phyloP scores from a whole-genome alignment of 2,113 vertebrate genomes.

The Conger conger region DNA sequence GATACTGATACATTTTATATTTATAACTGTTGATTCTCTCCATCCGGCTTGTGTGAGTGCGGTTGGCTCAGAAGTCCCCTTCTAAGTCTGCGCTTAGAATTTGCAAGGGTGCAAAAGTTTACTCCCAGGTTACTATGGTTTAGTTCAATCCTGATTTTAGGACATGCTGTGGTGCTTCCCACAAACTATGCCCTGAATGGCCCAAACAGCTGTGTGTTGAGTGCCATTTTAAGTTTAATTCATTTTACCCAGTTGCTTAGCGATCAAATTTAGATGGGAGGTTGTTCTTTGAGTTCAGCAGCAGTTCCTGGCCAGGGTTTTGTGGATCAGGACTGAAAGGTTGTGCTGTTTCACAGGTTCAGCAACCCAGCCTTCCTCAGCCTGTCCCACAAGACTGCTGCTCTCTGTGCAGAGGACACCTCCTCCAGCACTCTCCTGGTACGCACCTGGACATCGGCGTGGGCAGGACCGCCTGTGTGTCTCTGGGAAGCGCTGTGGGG shows the following conservation, averaged over 20 bases:
- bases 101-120: too few relatives aligned
- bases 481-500: neutral
- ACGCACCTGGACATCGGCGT: neutral
- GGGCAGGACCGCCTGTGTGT: neutral
- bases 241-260: neutral
- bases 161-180: too few relatives aligned
- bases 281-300: neutral
- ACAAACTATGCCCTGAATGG: neutral
- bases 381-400: neutral
- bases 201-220: neutral
- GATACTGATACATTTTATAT: neutral
- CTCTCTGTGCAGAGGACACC: too few relatives aligned
- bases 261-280: too few relatives aligned
- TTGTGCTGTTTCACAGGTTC: too few relatives aligned
- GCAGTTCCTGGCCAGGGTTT: neutral
- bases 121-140: too few relatives aligned
- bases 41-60: neutral
- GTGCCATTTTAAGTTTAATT: too few relatives aligned
- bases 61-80: neutral
- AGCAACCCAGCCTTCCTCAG: too few relatives aligned
- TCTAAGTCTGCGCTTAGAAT: neutral
- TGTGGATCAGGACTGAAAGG: neutral
- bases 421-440: neutral
- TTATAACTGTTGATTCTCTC: neutral
- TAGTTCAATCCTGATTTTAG: too few relatives aligned